Base-by-base conservation (phyloP, 2,113 vertebrate genomes). In the Rhinolophus sinicus region DNA sequence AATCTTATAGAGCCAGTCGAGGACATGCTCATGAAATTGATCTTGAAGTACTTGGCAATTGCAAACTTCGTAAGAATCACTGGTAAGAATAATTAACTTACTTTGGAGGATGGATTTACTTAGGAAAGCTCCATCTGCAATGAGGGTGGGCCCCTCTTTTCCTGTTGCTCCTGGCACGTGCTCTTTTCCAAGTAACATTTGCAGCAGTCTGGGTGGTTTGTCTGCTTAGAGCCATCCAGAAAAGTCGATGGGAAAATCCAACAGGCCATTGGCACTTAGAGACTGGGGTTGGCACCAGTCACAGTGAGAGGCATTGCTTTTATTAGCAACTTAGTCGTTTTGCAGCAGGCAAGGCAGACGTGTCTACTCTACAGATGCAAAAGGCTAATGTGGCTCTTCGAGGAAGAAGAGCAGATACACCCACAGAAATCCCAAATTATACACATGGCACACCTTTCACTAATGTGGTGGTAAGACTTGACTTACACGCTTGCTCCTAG, bases 161-260 rank as follows among this genome's bases (percentile, higher is more conserved):
- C 93, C 94, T 97, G 97, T 97, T 97, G 93, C 95, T 97, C 64
- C 97, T 97, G 97, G 97, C 97, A 93, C 14, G 6, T 81, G 90
- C 58, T 89, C 88, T 76, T 87, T 81, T 88, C 91, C 86, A 44
- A 89, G 95, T 80, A 94, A 94, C 82, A 72, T 96, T 96, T 93
- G 89, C 78, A 77, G 94, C 96, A 96, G 93, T 97, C 96, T 97
- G 97, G 97, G 97, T 97, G 97, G 97, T 97, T 97, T 87, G 97
- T 96, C 97, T 96, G 93, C 93, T 52, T 83, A 91, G 30, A 95
- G 86, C 52, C 94, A 93, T 97, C 96, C 95, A 95, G 97, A 96
- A 97, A 96, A 94, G 64, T 95, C 15, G 33, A 88, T 94, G 95
- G 96, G 97, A 95, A 96, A 97, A 98, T 96, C 97, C 97, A 97